A percentile compares a stretch with the other conserved stretches of the same genome.
Conservation (phyloP, 2,888 invertebrate species). For the Drosophila tanythrix region DNA sequence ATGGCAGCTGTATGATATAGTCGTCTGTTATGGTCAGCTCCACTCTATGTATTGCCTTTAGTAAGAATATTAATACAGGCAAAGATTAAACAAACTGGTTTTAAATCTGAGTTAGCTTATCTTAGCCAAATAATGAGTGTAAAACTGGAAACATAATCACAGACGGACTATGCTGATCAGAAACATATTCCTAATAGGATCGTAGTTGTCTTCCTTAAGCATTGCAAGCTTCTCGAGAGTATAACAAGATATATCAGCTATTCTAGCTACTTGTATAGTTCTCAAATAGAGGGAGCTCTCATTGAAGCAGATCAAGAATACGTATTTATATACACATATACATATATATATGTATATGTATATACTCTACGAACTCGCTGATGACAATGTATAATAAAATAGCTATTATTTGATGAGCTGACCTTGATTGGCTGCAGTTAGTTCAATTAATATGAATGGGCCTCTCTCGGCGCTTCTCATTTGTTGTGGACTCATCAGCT, state of each 20-base stretch:
- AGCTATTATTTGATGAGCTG: not conserved
- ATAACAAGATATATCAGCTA: no score
- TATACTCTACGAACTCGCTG: not conserved
- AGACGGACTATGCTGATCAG: not conserved
- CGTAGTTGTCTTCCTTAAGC: fast-evolving
- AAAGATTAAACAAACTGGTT: not conserved
- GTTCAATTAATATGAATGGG: not conserved
- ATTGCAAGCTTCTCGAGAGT: no score
- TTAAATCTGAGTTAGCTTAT: fast-evolving
- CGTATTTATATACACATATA: not conserved
- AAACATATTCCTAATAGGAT: not conserved
- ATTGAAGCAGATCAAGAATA: not conserved
- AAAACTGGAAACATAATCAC: no score
- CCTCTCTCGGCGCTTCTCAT: conserved; percentile 21
- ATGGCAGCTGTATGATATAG: no score
- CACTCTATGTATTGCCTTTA: not conserved
- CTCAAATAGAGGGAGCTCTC: not conserved
- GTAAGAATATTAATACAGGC: not conserved
- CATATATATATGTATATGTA: not conserved
- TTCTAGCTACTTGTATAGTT: no score
- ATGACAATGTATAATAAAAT: not conserved
- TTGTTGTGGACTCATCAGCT: conserved; percentile 26
- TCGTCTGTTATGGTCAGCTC: no score
- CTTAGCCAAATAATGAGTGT: not conserved
- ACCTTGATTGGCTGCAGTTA: not conserved